Conservation (phyloP, 2,888 invertebrate species). For the Diarsia brunnea region DNA sequence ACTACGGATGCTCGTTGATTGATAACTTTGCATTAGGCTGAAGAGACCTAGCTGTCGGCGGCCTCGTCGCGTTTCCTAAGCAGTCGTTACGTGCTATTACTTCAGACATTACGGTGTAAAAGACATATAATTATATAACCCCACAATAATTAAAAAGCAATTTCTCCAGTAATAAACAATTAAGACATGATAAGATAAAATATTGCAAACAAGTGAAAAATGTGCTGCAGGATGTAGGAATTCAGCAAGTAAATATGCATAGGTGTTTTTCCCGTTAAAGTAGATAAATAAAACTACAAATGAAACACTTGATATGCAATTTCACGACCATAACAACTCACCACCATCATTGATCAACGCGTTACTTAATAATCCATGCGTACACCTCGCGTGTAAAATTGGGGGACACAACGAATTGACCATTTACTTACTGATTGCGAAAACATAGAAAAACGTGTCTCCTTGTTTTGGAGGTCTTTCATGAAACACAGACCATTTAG, state of each 20-base stretch:
- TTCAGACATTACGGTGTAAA: not conserved
- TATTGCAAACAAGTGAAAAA: constrained; percentile 31
- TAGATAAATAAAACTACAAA: constrained; percentile 20
- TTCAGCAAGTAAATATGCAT: constrained; percentile 31
- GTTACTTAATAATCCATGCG: constrained; percentile 30
- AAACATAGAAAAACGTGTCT: constrained; percentile 36
- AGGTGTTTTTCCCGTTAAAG: constrained; percentile 22
- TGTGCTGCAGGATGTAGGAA: constrained; percentile 34
- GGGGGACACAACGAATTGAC: constrained; percentile 59
- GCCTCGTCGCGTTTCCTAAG: constrained; percentile 25
- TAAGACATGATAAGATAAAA: constrained; percentile 50
- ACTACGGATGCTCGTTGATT: constrained; percentile 58
- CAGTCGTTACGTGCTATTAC: constrained; percentile 11
- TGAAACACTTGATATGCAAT: constrained; percentile 10
- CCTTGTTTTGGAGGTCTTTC: constrained; percentile 55
- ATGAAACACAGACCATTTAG: constrained; percentile 69
- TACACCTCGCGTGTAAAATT: constrained; percentile 43
- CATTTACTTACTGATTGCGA: constrained; percentile 43
- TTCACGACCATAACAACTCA: constrained; percentile 19
- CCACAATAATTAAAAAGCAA: not conserved
- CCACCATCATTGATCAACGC: constrained; percentile 17
- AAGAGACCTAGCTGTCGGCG: constrained; percentile 3
- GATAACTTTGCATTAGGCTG: constrained; percentile 49
- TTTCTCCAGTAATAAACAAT: constrained; percentile 28
- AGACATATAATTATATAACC: not conserved